These are phyloP conservation scores for Standfussiana lucernea DNA, from an alignment of 2,888 invertebrate species.

Conservation along the genomic window DNA sequence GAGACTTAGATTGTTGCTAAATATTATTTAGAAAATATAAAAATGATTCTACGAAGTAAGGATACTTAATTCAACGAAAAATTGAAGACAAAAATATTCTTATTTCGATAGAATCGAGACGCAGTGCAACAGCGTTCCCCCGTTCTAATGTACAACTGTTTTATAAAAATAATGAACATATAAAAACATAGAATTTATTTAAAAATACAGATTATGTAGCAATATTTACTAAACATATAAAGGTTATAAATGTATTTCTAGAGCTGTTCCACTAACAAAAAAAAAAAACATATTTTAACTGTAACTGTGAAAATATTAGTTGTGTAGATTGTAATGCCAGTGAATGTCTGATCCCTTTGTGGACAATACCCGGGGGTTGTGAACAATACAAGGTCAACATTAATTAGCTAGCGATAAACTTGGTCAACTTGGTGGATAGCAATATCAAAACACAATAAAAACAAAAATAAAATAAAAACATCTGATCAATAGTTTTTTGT, in stretches of 20 bases:
- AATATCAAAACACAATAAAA: background rate
- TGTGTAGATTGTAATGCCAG: slow-evolving; percentile 47
- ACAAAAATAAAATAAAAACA: background rate
- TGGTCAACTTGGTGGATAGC: background rate
- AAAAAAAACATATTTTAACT: slow-evolving; percentile 50
- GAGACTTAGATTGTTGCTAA: slow-evolving; percentile 40
- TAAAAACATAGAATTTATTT: slow-evolving; percentile 64
- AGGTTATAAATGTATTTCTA: slow-evolving; percentile 65
- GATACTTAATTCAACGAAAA: slow-evolving; percentile 26
- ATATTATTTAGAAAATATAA: slow-evolving; percentile 36
- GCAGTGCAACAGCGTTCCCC: slow-evolving; percentile 50
- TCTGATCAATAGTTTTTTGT: background rate
- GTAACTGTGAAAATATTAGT: slow-evolving; percentile 29
- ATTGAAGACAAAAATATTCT: slow-evolving; percentile 29
- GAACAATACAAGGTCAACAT: background rate
- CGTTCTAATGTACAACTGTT: slow-evolving; percentile 62
- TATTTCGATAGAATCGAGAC: slow-evolving; percentile 24
- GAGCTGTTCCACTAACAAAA: slow-evolving; percentile 68
- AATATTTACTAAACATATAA: slow-evolving; percentile 66
- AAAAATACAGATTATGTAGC: slow-evolving; percentile 60
- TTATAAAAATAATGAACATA: slow-evolving; percentile 52
- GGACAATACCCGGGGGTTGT: slow-evolving; percentile 36
- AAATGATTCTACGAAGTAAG: slow-evolving; percentile 26
- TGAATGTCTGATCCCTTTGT: slow-evolving; percentile 42
- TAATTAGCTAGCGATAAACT: background rate